These are phyloP conservation scores for Trissolcus japonicus DNA, from an alignment of 2,888 invertebrate species.

Conservation along the genomic window DNA sequence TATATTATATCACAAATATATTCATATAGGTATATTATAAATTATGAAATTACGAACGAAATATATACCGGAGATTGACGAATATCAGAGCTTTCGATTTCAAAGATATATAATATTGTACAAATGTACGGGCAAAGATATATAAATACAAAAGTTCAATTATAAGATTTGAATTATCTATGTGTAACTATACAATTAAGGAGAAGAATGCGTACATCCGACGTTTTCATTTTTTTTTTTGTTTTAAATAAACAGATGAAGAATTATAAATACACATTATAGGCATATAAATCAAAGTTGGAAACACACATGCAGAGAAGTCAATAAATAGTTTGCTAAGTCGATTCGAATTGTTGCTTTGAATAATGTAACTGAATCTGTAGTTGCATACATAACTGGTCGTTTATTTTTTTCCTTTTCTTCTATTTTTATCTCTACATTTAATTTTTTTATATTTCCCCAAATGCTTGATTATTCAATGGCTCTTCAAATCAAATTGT, in stretches of 20 bases:
- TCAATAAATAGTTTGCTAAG: no score
- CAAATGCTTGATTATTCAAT: no score
- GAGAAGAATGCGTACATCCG: constrained; percentile 29
- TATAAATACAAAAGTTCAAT: constrained; percentile 42
- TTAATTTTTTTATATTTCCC: no score
- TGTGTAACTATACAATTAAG: constrained; percentile 24
- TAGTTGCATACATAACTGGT: constrained; percentile 16
- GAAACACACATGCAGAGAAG: no score
- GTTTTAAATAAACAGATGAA: no score
- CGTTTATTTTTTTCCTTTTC: no score
- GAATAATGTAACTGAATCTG: no score
- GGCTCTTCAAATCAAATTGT: no score
- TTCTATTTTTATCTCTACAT: no score
- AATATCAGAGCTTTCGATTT: constrained; percentile 46
- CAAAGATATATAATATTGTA: constrained; percentile 52
- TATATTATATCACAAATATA: constrained; percentile 28
- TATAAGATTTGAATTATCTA: constrained; percentile 40
- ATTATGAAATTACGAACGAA: constrained; percentile 23
- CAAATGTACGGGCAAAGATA: constrained; percentile 45
- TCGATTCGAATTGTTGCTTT: no score
- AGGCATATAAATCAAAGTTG: no score
- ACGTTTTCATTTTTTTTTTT: constrained; percentile 5
- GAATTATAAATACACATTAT: no score
- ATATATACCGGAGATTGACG: constrained; percentile 24
- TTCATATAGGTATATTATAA: constrained; percentile 19